Conservation (phyloP, 2,797 vertebrate genomes). For the Pogonophryne albipinna region DNA sequence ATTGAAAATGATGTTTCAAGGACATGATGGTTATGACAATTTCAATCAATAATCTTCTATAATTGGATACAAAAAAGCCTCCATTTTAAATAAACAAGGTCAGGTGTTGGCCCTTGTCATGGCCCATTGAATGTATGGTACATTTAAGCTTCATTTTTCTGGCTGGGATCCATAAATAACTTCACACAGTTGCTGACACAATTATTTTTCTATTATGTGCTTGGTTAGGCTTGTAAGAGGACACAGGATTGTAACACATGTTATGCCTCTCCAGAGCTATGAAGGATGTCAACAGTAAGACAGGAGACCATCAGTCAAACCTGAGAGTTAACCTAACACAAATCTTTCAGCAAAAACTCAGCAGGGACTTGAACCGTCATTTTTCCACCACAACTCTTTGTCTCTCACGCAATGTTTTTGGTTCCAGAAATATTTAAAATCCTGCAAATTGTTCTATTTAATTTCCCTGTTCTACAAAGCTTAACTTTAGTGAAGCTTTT, state of each 20-base stretch:
- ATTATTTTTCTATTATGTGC: conserved; percentile 58
- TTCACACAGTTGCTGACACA: conserved; percentile 49
- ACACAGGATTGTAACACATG: conserved; percentile 40
- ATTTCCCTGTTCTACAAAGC: conserved; percentile 76
- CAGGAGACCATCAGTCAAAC: conserved; percentile 44
- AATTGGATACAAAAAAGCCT: not conserved
- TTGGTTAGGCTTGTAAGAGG: conserved; percentile 52
- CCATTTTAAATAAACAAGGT: conserved; percentile 8
- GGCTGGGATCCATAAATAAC: conserved; percentile 49
- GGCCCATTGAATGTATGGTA: conserved; percentile 8
- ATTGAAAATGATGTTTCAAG: conserved; percentile 20
- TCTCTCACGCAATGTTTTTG: conserved; percentile 30
- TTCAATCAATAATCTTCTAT: not conserved
- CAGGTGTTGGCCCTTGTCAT: not conserved
- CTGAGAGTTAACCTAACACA: conserved; percentile 12
- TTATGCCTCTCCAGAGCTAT: conserved; percentile 30
- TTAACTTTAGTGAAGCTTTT: conserved; percentile 76
- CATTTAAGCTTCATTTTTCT: conserved; percentile 3
- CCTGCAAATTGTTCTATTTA: conserved; percentile 77
- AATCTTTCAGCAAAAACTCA: conserved; percentile 15
- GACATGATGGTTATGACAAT: not conserved
- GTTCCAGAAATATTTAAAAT: conserved; percentile 66
- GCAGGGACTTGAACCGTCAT: not conserved
- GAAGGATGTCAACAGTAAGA: conserved; percentile 35
- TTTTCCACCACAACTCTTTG: conserved; percentile 1